Conservation (phyloP, 2,797 vertebrate species). For the Chelonia mydas region DNA sequence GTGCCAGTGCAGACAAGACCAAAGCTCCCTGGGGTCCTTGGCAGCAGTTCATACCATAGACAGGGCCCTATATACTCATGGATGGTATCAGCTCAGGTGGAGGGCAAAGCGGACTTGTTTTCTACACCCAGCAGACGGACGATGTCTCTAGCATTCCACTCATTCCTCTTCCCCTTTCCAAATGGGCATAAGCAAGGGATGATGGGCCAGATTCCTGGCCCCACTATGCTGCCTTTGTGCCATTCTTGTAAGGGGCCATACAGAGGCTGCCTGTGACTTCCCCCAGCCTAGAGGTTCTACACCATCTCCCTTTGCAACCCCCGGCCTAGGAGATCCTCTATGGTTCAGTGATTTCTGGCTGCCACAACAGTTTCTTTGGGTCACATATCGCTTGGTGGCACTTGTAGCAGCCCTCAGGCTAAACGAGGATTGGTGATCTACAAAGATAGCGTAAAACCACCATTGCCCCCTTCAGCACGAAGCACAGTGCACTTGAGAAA, state of each 20-base stretch:
- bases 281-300: neutral
- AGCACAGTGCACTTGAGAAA: rapidly evolving
- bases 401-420: neutral
- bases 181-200: neutral
- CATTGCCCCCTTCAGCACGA: neutral
- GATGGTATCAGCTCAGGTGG: neutral
- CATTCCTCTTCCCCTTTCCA: neutral
- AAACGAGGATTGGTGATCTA: neutral
- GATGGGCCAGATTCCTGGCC: neutral
- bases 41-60: neutral
- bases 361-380: neutral
- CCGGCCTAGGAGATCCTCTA: neutral
- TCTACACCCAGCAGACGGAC: neutral
- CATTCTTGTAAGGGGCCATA: neutral
- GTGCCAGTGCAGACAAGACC: neutral
- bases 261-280: neutral
- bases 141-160: neutral
- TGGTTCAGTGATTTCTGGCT: neutral
- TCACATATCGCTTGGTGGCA: neutral
- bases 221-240: neutral
- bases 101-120: neutral
- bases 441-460: rapidly evolving
- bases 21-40: neutral
- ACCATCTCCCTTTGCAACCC: rapidly evolving
- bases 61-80: rapidly evolving